These are phyloP conservation scores for Cliona cf. orientalis DNA, from an alignment of 37 sponge, comb jelly and placozoan species.

Conservation along the genomic window DNA sequence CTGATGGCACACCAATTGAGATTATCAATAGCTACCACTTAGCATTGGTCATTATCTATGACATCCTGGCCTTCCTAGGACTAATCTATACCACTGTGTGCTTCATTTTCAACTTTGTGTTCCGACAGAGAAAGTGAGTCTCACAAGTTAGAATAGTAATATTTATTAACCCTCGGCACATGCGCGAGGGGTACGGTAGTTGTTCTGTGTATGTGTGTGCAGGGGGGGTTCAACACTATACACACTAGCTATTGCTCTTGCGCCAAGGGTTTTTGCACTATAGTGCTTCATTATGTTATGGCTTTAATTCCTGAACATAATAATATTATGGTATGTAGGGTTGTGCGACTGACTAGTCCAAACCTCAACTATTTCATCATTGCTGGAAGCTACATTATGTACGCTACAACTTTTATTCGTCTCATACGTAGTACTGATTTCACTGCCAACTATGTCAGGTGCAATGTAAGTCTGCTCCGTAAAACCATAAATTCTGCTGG, in stretches of 20 bases:
- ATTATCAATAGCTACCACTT: neutral
- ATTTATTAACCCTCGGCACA: no score
- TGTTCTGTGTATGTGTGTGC: neutral
- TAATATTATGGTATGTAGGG: no score
- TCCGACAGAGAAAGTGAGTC: slow-evolving; percentile 17
- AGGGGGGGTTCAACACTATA: no score
- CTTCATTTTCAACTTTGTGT: slow-evolving; percentile 21
- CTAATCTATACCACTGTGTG: neutral
- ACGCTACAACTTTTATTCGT: neutral
- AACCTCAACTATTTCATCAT: slow-evolving; percentile 24
- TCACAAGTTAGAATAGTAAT: no score
- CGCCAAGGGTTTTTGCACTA: no score
- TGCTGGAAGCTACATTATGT: neutral
- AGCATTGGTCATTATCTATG: neutral
- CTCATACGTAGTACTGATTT: neutral
- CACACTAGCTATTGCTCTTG: no score
- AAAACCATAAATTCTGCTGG: neutral
- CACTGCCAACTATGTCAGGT: neutral
- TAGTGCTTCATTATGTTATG: no score
- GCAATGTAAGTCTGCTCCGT: neutral
- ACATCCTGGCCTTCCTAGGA: neutral
- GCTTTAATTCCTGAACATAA: no score
- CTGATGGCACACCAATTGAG: slow-evolving; percentile 33
- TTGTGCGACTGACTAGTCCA: neutral
- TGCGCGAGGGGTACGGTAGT: neutral